These are phyloP conservation scores for Perca fluviatilis DNA, from an alignment of 2,113 vertebrate genomes.

Conservation along the genomic window DNA sequence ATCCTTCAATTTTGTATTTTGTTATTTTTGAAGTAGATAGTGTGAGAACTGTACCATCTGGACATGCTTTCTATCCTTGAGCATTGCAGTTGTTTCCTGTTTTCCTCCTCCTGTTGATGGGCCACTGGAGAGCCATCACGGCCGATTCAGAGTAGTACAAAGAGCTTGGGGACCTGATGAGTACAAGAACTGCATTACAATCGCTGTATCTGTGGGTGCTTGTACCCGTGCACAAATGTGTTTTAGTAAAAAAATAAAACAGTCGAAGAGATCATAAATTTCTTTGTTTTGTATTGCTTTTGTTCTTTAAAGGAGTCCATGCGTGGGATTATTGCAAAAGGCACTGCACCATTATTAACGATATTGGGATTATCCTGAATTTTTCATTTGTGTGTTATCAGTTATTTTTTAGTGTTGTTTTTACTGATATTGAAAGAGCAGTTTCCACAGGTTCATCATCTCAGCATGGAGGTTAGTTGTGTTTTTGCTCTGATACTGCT, in stretches of 20 bases:
- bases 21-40: background rate
- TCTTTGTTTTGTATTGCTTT: conserved; percentile 28
- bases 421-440: background rate
- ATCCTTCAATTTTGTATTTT: background rate
- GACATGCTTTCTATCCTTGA: conserved; percentile 41
- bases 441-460: conserved; percentile 32
- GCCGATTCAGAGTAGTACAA: conserved; percentile 67
- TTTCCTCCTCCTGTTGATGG: conserved; percentile 63
- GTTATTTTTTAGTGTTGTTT: background rate
- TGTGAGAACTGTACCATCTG: conserved; percentile 58
- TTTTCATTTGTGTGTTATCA: background rate
- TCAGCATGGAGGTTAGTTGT: conserved; percentile 35
- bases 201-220: conserved; percentile 45
- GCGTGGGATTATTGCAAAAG: conserved; percentile 7
- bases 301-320: conserved; percentile 6
- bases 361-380: conserved; percentile 2
- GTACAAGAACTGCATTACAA: conserved; percentile 77
- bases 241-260: conserved; percentile 6
- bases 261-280: conserved; percentile 6
- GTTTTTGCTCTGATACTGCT: conserved; percentile 30
- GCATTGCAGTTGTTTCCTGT: conserved; percentile 65
- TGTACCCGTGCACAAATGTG: conserved; percentile 21
- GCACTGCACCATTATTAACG: background rate
- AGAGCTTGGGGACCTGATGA: conserved; percentile 69
- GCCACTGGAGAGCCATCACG: conserved; percentile 62